A percentile compares a stretch with the other conserved stretches of the same genome.
Evolutionary conservation across 2,113 vertebrate genomes (phyloP).

Genomic region (Tichodroma muraria): DNA sequence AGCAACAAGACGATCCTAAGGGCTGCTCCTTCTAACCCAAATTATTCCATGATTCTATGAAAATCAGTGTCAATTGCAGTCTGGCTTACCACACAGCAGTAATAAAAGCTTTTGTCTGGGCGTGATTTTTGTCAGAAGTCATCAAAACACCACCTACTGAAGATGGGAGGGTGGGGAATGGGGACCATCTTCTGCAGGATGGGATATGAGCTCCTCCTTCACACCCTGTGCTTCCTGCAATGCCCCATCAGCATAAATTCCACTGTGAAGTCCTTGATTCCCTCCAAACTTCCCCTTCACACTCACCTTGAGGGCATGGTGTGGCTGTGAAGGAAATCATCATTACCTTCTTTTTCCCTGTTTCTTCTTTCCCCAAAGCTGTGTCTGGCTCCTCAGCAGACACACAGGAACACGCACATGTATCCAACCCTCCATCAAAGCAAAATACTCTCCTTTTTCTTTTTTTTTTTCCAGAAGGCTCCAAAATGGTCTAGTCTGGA

Average conservation of each 20-base stretch:
- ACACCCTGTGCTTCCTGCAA: background rate
- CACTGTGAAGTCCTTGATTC: slow-evolving; percentile 12
- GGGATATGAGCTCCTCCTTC: background rate
- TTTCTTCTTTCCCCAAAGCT: background rate
- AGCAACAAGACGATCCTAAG: background rate
- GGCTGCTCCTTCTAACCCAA: background rate
- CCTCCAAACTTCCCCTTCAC: background rate
- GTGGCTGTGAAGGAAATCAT: background rate
- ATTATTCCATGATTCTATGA: background rate
- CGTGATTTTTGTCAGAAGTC: background rate
- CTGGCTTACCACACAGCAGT: fast-evolving
- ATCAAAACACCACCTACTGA: background rate
- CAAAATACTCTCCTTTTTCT: background rate
- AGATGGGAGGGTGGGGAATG: background rate
- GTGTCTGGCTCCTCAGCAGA: background rate
- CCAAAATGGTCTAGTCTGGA: background rate
- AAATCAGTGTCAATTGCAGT: background rate
- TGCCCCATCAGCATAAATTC: slow-evolving; percentile 32
- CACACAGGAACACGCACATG: fast-evolving
- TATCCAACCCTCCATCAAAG: background rate
- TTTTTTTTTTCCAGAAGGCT: too few relatives aligned
- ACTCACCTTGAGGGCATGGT: background rate
- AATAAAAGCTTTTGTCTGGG: background rate
- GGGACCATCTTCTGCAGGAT: background rate
- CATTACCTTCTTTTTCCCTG: background rate